Conservation (phyloP, 2,888 invertebrate species). For the Heliconius ethilla region DNA sequence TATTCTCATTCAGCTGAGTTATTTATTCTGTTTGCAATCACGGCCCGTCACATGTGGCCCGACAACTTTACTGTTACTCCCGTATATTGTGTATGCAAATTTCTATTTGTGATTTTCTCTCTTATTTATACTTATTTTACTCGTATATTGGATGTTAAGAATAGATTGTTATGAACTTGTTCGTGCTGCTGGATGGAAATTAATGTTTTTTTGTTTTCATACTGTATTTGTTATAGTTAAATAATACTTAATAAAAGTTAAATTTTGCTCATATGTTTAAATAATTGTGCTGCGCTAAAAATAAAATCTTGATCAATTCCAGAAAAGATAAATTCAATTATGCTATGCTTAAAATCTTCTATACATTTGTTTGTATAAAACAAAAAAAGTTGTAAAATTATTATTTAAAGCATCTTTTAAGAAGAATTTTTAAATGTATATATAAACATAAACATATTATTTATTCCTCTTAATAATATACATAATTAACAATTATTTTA, state of each 20-base stretch:
- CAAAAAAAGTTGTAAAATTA: no score
- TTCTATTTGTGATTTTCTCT: conserved; percentile 49
- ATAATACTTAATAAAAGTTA: background rate
- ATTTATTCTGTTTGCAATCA: conserved; percentile 51
- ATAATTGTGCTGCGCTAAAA: no score
- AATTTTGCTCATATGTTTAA: no score
- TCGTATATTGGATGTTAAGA: conserved; percentile 25
- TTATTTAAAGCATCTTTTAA: no score
- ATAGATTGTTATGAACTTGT: conserved; percentile 7
- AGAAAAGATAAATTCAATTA: no score
- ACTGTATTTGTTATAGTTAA: background rate
- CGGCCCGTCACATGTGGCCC: conserved; percentile 47
- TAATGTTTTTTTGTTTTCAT: background rate
- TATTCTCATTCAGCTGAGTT: conserved; percentile 42
- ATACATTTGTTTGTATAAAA: no score
- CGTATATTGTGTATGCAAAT: conserved; percentile 52
- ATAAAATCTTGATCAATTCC: no score
- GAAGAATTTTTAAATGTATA: no score
- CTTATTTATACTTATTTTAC: conserved; percentile 45
- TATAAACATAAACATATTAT: no score
- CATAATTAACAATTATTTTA: no score
- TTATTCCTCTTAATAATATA: background rate
- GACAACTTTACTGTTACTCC: conserved; percentile 47
- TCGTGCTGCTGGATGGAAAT: background rate
- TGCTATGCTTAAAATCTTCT: no score